phyloP scores from a whole-genome alignment of 2,113 vertebrate genomes.

The Sebastes schlegelii region DNA sequence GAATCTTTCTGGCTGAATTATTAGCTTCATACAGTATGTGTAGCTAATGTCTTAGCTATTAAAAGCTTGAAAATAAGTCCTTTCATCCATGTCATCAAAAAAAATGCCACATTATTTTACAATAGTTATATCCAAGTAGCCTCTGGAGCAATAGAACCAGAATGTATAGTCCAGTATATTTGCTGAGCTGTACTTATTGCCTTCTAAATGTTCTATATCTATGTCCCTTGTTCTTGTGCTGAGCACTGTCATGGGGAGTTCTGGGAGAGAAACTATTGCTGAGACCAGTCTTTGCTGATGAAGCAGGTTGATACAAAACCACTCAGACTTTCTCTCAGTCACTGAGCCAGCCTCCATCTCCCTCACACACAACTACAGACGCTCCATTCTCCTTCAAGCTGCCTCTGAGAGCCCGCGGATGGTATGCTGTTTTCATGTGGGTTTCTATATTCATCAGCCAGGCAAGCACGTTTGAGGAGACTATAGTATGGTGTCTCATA shows the following conservation, averaged over 20 bases:
- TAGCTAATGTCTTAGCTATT: neutral
- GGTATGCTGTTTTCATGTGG: neutral
- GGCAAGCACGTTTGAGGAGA: neutral
- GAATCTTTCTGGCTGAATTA: too few relatives aligned
- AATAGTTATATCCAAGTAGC: too few relatives aligned
- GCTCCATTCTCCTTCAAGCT: conserved; percentile 6
- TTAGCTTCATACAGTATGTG: neutral
- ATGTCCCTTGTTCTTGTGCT: neutral
- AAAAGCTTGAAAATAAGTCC: neutral
- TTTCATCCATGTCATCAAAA: neutral
- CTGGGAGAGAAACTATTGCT: neutral
- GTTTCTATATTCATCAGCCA: conserved; percentile 9
- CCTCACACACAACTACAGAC: neutral
- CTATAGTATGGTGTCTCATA: neutral
- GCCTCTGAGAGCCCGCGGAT: neutral
- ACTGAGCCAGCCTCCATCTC: neutral
- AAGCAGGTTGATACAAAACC: conserved; percentile 14
- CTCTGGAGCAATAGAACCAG: too few relatives aligned
- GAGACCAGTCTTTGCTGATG: neutral
- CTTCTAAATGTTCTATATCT: neutral
- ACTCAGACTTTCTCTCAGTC: neutral
- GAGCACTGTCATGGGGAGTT: neutral
- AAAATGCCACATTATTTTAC: neutral
- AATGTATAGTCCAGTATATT: neutral
- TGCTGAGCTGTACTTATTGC: neutral